Evolutionary conservation across 1,140 invertebrate species (phyloP), one percentile per base, ranked within the genome.

Genomic region (Cyrtorhinus lividipennis): DNA sequence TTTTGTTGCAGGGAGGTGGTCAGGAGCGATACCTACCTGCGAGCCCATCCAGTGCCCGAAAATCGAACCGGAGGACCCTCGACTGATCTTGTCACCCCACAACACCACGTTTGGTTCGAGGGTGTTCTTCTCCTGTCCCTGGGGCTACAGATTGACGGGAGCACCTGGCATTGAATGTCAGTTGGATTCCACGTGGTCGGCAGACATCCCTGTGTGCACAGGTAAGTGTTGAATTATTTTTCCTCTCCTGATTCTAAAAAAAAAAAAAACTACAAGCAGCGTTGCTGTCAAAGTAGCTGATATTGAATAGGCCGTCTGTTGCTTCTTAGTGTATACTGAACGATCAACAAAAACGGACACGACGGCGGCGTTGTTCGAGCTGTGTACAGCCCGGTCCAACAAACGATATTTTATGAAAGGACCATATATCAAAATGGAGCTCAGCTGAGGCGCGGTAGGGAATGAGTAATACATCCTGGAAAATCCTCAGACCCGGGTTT

Each of bases 121-220:
- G 60, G 86, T 84, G 2, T 78, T 86, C 23, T 92, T 92, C 74
- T 80, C 81, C 56, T 92, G 90, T 70, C 81, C 88, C 61, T 88
- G 85, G 81, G 88, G 89, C 45, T 87, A 90, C 71, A 77, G 80
- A 63, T 77, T 92, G 24, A 77, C 78, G 27, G 89, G 89, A 5
- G 74, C 81, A 24, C 81, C 84, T 1, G 84, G 81, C 45, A 78
- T 92, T 48, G 83, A 84, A 70, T 92, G 90, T 71, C 81, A 84
- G 69, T 76, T 81, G 25, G 80, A 84, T 69, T 87, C 87, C 53
- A 79, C 76, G 60, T 93, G 90, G 89, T 87, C 84, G 53, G 84
- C 84, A 62, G 77, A 80, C 61, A 76, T 83, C 67, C 89, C 88
- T 20, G 80, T 77, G 67, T 91, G 89, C 72, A 73, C 78, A 72